Conservation (phyloP, 1,140 invertebrate genomes). For the Drosophila sp. region DNA sequence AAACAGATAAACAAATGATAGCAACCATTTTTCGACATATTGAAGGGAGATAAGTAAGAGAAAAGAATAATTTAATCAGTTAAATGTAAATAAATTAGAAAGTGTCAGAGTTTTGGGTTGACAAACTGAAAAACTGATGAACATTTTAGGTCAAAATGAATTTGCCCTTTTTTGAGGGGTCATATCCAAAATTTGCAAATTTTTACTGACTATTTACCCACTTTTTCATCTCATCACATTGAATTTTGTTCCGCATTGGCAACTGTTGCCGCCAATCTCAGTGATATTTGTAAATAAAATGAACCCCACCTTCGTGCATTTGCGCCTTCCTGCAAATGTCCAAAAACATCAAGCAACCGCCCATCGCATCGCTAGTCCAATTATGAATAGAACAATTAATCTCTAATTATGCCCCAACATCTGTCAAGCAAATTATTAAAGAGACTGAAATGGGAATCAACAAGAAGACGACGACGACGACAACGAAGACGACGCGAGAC, state of each 20-base stretch:
- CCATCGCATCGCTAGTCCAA: slow-evolving; percentile 54
- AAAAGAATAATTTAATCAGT: too few species aligned
- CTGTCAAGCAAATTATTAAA: slow-evolving; percentile 77
- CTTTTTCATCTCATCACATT: slow-evolving; percentile 29
- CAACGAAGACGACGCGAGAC: background rate
- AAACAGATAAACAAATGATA: too few species aligned
- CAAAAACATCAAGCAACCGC: slow-evolving; percentile 64
- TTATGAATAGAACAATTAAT: slow-evolving; percentile 81
- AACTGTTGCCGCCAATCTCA: slow-evolving; percentile 68
- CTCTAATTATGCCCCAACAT: slow-evolving; percentile 81
- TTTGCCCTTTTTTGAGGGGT: too few species aligned
- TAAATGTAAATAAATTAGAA: too few species aligned
- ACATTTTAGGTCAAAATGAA: too few species aligned
- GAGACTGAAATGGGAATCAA: slow-evolving; percentile 64
- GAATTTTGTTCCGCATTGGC: slow-evolving; percentile 56
- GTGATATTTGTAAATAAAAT: slow-evolving; percentile 22
- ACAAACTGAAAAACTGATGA: too few species aligned
- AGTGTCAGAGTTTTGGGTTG: too few species aligned
- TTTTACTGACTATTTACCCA: background rate
- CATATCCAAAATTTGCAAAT: background rate
- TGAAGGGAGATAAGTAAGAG: too few species aligned
- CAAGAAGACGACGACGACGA: slow-evolving; percentile 23
- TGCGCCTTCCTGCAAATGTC: slow-evolving; percentile 58
- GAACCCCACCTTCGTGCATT: slow-evolving; percentile 52
- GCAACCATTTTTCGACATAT: too few species aligned